phyloP scores from a whole-genome alignment of 2,113 vertebrate species.

The Loxodonta africana region DNA sequence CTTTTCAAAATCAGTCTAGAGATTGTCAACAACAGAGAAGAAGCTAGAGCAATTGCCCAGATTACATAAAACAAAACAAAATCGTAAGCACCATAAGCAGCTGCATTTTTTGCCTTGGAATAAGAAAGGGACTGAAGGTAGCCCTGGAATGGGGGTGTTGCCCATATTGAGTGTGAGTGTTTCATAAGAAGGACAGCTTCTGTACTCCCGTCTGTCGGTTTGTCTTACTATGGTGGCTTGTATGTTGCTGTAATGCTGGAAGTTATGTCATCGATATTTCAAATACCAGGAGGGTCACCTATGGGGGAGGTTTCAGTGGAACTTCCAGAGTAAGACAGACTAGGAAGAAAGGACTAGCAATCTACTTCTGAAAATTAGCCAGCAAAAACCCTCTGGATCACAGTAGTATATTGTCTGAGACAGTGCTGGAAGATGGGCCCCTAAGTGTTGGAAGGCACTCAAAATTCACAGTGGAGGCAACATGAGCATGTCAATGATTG shows the following conservation, averaged over 20 bases:
- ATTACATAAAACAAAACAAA: neutral
- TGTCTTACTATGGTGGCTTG: neutral
- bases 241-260: neutral
- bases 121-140: neutral
- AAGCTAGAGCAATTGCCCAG: neutral
- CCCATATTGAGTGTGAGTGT: fast-evolving
- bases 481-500: neutral
- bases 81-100: neutral
- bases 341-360: neutral
- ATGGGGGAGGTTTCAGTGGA: neutral
- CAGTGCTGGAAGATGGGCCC: neutral
- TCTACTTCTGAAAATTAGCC: neutral
- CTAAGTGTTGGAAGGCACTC: neutral
- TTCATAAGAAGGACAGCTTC: neutral
- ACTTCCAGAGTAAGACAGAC: neutral
- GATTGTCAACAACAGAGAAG: neutral
- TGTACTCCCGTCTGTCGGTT: neutral
- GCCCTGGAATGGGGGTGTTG: neutral
- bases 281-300: neutral
- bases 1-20: neutral
- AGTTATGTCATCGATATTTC: neutral
- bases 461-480: neutral
- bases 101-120: neutral
- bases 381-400: neutral
- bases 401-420: neutral